Conservation (phyloP, 1,140 invertebrate genomes). For the Nasonia vitripennis region DNA sequence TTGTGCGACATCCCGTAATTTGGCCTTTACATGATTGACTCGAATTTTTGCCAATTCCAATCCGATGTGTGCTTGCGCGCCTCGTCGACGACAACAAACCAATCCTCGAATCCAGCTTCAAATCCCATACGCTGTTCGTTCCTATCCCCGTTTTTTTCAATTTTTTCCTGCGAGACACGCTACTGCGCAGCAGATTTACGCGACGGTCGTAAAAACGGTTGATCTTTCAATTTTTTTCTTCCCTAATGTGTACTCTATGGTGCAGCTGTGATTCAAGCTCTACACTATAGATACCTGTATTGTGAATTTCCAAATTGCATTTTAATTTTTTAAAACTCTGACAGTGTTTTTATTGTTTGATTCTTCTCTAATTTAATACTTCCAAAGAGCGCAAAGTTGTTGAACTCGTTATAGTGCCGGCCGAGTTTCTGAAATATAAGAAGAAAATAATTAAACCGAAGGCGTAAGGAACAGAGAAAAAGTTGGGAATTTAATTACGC, state of each 20-base stretch:
- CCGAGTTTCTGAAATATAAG: background rate
- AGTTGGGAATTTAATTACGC: background rate
- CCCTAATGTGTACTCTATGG: background rate
- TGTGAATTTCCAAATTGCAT: background rate
- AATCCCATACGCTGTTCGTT: background rate
- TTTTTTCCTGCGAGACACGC: background rate
- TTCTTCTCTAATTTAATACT: background rate
- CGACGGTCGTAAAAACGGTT: background rate
- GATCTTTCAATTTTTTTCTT: background rate
- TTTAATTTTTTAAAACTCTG: background rate
- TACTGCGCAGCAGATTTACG: background rate
- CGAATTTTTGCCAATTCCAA: conserved; percentile 5
- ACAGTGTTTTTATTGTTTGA: background rate
- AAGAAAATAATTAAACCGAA: background rate
- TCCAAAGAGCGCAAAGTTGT: background rate
- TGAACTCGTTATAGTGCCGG: background rate
- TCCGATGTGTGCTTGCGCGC: background rate
- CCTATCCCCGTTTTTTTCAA: background rate
- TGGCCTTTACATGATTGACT: conserved; percentile 1
- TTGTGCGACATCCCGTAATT: conserved; percentile 22
- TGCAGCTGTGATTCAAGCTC: too few species aligned
- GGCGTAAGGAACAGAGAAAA: background rate
- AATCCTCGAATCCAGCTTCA: background rate
- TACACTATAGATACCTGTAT: too few species aligned
- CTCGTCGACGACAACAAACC: background rate